Evolutionary conservation across 2,888 invertebrate genomes (phyloP).

Genomic region (Sisyra nigra): DNA sequence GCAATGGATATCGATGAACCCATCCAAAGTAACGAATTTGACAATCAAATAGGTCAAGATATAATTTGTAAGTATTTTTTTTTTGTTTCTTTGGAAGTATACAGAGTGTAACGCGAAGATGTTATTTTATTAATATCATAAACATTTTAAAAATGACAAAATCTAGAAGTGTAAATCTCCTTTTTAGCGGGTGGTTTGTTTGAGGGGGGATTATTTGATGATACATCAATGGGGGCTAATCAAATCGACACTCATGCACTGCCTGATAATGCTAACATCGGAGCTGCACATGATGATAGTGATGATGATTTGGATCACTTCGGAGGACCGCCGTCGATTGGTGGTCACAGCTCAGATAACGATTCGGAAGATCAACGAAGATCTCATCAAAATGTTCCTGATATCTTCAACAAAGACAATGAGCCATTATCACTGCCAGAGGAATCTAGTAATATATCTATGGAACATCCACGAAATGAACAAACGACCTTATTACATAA

Average conservation of each 20-base stretch:
- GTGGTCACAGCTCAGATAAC: slow-evolving; percentile 31
- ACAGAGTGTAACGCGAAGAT: no score
- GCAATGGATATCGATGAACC: slow-evolving; percentile 58
- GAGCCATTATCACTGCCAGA: slow-evolving; percentile 32
- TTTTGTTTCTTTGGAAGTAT: no score
- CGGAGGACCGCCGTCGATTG: slow-evolving; percentile 54
- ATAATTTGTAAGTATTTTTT: slow-evolving; percentile 60
- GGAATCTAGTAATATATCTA: slow-evolving; percentile 39
- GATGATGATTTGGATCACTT: slow-evolving; percentile 64
- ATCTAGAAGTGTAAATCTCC: no score
- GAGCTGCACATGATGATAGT: slow-evolving; percentile 18
- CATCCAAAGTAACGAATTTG: slow-evolving; percentile 66
- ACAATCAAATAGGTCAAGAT: slow-evolving; percentile 64
- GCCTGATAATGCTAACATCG: slow-evolving; percentile 22
- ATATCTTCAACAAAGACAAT: no score
- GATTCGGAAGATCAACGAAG: not conserved
- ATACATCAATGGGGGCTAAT: slow-evolving; percentile 53
- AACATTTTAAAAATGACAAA: no score
- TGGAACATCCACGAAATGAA: slow-evolving; percentile 31
- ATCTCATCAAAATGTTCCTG: no score
- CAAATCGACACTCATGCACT: slow-evolving; percentile 22
- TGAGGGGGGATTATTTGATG: slow-evolving; percentile 85
- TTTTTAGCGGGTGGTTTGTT: slow-evolving; percentile 64
- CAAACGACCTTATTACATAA: slow-evolving; percentile 81
- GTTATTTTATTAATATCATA: no score